Evolutionary conservation across 2,113 vertebrate species (phyloP), one percentile per base, ranked within the genome.

Genomic region (Macquaria australasica): DNA sequence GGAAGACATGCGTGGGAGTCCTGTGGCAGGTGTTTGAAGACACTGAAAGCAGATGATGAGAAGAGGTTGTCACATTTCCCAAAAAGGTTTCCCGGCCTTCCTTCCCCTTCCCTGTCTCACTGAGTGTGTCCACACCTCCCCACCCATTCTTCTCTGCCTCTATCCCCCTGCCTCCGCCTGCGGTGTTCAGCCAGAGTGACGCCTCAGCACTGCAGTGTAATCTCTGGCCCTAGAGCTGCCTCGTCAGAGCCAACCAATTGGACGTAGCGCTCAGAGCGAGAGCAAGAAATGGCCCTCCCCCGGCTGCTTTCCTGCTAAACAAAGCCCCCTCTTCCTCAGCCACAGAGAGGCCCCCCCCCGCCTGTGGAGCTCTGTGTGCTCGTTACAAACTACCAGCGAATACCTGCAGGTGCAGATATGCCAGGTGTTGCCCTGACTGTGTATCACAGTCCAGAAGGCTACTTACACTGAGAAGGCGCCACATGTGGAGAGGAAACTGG

Each of bases 191-290:
- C 82, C 87, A 84, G 85, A 94, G 91, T 92, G 93, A 93, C 90
- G 85, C 92, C 90, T 94, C 92, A 91, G 91, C 93, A 94, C 94
- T 95, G 94, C 94, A 89, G 94, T 93, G 89, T 94, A 93, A 94
- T 93, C 91, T 90, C 89, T 90, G 91, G 92, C 88, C 90, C 78
- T 75, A 31, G 78, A 92, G 91, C 87, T 82, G 82, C 88, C 76
- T 87, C 76, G 31, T 77, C 84, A 67, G 59, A 91, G 88, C 89
- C 91, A 91, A 87, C 91, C 93, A 91, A 92, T 90, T 87, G 91
- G 82, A 93, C 31, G 63, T 69, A 75, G 86, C 18, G 77, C 82
- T 88, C 76, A 59, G 64, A 89, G 83, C 82, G 59, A 73, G 77
- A 77, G 81, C 51, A 81, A 85, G 71, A 85, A 90, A 87, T 37